Evolutionary conservation across 1,140 invertebrate species (phyloP), one percentile per base, ranked within the genome.

Genomic region (Grapholita molesta): DNA sequence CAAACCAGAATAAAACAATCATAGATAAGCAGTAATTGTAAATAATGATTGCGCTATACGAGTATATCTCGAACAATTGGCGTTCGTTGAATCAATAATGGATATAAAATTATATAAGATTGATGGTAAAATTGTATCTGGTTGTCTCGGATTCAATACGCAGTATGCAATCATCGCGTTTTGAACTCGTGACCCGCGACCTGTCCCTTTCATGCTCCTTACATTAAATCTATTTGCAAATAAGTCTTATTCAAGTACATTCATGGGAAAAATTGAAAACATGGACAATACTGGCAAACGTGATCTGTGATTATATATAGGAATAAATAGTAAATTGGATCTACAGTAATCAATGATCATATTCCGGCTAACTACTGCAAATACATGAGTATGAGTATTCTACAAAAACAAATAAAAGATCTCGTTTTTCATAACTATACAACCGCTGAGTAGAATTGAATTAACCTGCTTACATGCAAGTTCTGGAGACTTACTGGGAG

Each of bases 151-250:
- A 75, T 71, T 28, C 80, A 76, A 79, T 83, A 73, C 6, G n/a
- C 18, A 66, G 64, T n/a, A 67, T 65, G 64, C 71, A 69, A 70
- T 55, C 33, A 74, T 77, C 79, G 73, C 69, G 73, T 77, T 67
- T 67, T 67, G 15, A 75, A 75, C 69, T 78, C 78, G 73, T 75
- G 73, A 75, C 77, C 76, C 76, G 53, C 75, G 80, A 86, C 76
- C 74, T 70, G 74, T 76, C 71, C 73, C 76, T 73, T 77, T 79
- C 85, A n/a, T n/a, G n/a, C n/a, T n/a, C n/a, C 83, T 84, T 82
- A 83, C 84, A 30, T 61, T 32, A n/a, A 61, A 18, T 30, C 25
- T 61, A 24, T 66, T 66, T 21, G 18, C 32, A 35, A 38, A 38
- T 66, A 9, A 38, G 9, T 15, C 38, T 42, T 21, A 66, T 25